phyloP scores from a whole-genome alignment of 1,140 invertebrate species.

The Drosophila nasuta region DNA sequence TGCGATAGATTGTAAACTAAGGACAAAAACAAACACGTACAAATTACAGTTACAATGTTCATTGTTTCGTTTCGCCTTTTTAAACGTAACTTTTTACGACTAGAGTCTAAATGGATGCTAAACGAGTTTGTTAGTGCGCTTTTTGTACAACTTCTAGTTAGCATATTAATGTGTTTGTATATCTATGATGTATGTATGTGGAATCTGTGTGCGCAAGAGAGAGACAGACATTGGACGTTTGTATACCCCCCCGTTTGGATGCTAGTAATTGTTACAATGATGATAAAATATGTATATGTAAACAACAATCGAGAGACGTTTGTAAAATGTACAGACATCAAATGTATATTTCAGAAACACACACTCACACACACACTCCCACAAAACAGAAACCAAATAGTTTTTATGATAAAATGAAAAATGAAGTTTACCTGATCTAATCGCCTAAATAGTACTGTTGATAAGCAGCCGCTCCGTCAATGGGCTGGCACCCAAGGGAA shows the following conservation, averaged over 20 bases:
- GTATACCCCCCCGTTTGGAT: not conserved
- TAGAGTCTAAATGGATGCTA: not conserved
- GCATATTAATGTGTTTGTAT: not conserved
- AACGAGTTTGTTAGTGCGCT: slow-evolving; percentile 23
- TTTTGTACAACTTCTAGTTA: slow-evolving; percentile 70
- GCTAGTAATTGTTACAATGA: not conserved
- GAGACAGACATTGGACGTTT: not conserved
- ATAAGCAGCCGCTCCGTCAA: slow-evolving; percentile 15
- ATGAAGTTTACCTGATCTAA: not conserved
- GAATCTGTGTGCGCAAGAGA: not conserved
- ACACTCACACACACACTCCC: too few relatives aligned
- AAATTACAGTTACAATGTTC: slow-evolving; percentile 12
- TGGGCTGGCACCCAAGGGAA: slow-evolving; percentile 25
- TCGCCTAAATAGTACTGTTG: not conserved
- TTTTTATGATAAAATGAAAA: not conserved
- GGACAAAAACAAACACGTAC: slow-evolving; percentile 13
- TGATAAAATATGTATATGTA: not conserved
- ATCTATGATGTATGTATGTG: not conserved
- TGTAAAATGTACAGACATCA: not conserved
- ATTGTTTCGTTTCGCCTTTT: slow-evolving; percentile 16
- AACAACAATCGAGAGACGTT: slow-evolving; percentile 17
- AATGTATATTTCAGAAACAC: slow-evolving; percentile 4
- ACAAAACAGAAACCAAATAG: not conserved
- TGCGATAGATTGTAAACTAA: slow-evolving; percentile 34
- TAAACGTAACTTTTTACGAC: slow-evolving; percentile 9